Evolutionary conservation across 1,140 invertebrate genomes (phyloP).

Genomic region (Sycobia sp.): DNA sequence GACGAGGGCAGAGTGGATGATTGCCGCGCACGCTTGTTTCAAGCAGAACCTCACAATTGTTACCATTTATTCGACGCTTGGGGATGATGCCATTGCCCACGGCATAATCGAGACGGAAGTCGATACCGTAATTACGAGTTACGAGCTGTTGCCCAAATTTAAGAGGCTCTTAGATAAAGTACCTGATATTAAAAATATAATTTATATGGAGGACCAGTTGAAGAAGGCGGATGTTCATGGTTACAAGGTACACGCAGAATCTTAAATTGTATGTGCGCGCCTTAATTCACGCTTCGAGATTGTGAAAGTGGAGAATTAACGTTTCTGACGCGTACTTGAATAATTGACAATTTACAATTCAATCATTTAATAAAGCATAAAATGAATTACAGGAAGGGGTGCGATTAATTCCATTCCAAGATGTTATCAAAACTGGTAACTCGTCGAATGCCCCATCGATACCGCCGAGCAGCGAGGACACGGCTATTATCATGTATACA

Average conservation of each 20-base stretch:
- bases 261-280: neutral
- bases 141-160: slow-evolving; percentile 89
- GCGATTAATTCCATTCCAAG: slow-evolving; percentile 46
- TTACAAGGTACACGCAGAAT: slow-evolving; percentile 67
- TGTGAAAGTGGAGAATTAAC: too few species aligned
- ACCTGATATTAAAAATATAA: slow-evolving; percentile 75
- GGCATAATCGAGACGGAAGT: slow-evolving; percentile 97
- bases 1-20: slow-evolving; percentile 96
- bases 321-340: too few species aligned
- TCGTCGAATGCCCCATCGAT: slow-evolving; percentile 52
- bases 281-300: too few species aligned
- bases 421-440: slow-evolving; percentile 47
- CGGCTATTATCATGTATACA: slow-evolving; percentile 96
- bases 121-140: slow-evolving; percentile 84
- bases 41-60: slow-evolving; percentile 87
- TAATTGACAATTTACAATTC: too few species aligned
- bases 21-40: slow-evolving; percentile 91
- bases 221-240: slow-evolving; percentile 70
- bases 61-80: slow-evolving; percentile 95
- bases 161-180: slow-evolving; percentile 74
- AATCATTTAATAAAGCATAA: neutral
- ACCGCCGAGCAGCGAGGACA: slow-evolving; percentile 73
- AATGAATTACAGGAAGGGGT: slow-evolving; percentile 43
- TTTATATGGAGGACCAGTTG: slow-evolving; percentile 89
- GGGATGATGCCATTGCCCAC: slow-evolving; percentile 94